A percentile compares a stretch with the other conserved stretches of the same genome.
Evolutionary conservation across 2,113 vertebrate species (phyloP).

Genomic region (Otis tarda): DNA sequence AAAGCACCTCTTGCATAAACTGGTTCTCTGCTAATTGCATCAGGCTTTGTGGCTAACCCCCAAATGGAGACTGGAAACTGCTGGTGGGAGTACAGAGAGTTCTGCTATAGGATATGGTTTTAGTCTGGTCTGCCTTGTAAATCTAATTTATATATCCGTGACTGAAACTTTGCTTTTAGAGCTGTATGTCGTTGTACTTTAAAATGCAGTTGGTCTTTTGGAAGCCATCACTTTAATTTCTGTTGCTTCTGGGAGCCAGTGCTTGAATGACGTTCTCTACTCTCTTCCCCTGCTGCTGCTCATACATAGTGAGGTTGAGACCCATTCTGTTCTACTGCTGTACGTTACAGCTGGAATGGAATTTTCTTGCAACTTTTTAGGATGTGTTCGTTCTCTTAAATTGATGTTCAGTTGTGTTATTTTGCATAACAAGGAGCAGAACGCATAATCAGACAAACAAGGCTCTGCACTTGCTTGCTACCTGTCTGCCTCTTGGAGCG

Average conservation of each 20-base stretch:
- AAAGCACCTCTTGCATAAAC: neutral
- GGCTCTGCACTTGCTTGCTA: neutral
- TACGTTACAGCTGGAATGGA: accelerated
- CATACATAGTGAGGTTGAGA: neutral
- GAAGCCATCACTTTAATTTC: neutral
- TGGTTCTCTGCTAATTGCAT: neutral
- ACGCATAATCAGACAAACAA: accelerated
- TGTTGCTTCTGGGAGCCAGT: neutral
- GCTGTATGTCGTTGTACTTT: neutral
- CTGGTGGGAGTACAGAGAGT: neutral
- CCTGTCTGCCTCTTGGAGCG: neutral
- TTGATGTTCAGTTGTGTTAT: neutral
- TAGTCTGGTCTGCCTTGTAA: neutral
- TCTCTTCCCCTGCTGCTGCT: neutral
- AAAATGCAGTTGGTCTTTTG: neutral
- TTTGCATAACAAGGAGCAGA: neutral
- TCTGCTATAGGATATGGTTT: neutral
- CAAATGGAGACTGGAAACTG: neutral
- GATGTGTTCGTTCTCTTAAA: neutral
- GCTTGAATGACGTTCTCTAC: neutral
- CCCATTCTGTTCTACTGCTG: neutral
- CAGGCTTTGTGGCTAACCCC: neutral
- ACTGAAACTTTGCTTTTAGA: neutral
- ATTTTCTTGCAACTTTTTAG: neutral
- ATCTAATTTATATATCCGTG: neutral